A percentile compares a stretch with the other conserved stretches of the same genome.
phyloP scores from a whole-genome alignment of 2,113 vertebrate species.

The Pomatorhinus ruficollis region DNA sequence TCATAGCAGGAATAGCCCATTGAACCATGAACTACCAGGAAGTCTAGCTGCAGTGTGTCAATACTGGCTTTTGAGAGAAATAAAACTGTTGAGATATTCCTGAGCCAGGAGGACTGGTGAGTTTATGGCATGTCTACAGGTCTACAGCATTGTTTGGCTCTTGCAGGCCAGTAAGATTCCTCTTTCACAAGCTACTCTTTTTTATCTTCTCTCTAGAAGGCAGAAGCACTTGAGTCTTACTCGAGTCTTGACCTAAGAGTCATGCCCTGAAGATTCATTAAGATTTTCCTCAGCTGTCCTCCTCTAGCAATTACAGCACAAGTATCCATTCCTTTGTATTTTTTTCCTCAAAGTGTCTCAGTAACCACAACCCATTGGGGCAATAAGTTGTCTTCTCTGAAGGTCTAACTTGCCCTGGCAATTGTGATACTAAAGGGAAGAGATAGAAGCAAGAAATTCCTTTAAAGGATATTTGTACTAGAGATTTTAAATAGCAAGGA shows the following conservation, averaged over 20 bases:
- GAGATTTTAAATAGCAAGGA: not conserved
- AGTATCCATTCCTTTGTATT: not conserved
- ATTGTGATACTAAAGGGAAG: not conserved
- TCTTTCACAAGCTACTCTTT: not conserved
- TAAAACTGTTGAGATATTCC: not conserved
- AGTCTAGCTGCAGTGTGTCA: not conserved
- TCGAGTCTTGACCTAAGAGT: not conserved
- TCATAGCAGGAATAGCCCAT: conserved; percentile 55
- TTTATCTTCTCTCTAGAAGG: not conserved
- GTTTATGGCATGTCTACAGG: not conserved
- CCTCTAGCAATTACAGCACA: not conserved
- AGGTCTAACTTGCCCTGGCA: not conserved
- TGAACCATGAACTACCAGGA: not conserved
- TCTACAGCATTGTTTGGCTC: not conserved
- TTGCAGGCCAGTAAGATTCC: not conserved
- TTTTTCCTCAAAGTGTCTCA: not conserved
- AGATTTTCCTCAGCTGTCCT: not conserved
- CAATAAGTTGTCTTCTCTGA: not conserved
- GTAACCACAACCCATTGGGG: not conserved
- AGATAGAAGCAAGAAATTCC: not conserved
- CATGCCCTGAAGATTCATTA: not conserved
- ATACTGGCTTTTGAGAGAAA: not conserved
- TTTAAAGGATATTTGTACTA: not conserved
- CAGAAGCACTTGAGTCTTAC: not conserved
- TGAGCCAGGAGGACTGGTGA: not conserved